These are phyloP conservation scores for Coelopa pilipes DNA, from an alignment of 2,888 invertebrate species.

Conservation along the genomic window DNA sequence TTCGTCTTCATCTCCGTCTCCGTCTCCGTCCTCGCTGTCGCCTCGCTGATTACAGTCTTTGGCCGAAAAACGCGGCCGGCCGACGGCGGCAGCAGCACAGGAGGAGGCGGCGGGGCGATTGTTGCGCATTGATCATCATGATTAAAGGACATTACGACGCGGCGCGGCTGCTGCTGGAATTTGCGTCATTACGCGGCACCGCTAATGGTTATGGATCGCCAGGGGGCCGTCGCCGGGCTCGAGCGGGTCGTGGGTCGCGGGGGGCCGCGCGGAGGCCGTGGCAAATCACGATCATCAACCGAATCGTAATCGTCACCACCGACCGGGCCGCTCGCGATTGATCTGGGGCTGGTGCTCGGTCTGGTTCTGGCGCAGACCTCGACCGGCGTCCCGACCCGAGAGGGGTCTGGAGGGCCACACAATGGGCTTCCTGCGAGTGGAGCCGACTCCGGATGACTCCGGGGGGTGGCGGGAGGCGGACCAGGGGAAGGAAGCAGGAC, in stretches of 20 bases:
- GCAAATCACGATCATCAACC: not conserved
- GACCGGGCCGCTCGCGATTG: no score
- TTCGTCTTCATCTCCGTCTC: no score
- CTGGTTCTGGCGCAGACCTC: no score
- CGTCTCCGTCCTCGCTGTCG: not conserved
- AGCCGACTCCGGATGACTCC: no score
- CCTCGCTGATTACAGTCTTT: conserved; percentile 6
- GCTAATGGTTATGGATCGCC: not conserved
- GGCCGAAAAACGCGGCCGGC: conserved; percentile 38
- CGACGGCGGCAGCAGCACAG: conserved; percentile 10
- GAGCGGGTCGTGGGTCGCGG: not conserved
- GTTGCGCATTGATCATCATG: conserved; percentile 43
- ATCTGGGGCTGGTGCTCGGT: no score
- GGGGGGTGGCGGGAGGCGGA: no score
- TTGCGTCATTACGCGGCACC: conserved; percentile 4
- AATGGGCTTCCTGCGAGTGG: no score
- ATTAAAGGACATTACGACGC: conserved; percentile 45
- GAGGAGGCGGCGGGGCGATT: not conserved
- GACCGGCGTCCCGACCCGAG: no score
- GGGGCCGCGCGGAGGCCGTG: not conserved
- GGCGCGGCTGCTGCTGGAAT: conserved; percentile 22
- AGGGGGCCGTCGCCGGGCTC: not conserved
- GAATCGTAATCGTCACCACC: no score
- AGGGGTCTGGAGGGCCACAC: no score
- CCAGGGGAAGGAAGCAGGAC: no score